Percentiles rank a stretch among this genome's conserved stretches.
phyloP scores from a whole-genome alignment of 2,888 invertebrate species.

The Xylota segnis region DNA sequence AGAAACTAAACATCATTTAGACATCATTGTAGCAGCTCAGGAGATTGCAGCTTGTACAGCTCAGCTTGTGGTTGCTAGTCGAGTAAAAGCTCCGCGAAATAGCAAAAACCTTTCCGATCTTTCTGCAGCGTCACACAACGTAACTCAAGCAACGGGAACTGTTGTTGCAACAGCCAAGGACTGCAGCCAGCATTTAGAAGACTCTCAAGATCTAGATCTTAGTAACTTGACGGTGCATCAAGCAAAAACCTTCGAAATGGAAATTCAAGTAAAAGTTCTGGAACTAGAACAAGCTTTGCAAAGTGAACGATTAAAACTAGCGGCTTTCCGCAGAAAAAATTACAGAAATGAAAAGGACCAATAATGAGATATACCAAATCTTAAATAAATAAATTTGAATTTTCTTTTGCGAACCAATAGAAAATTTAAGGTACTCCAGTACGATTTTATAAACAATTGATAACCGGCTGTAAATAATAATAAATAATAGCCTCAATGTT shows the following conservation, averaged over 20 bases:
- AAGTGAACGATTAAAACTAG: slow-evolving; percentile 93
- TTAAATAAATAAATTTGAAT: not conserved
- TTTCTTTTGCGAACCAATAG: not conserved
- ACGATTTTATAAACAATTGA: no score
- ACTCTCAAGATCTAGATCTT: slow-evolving; percentile 96
- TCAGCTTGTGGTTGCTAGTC: slow-evolving; percentile 97
- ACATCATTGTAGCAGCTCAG: slow-evolving; percentile 97
- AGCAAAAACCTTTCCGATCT: slow-evolving; percentile 92
- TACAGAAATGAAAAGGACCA: slow-evolving; percentile 86
- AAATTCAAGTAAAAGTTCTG: slow-evolving; percentile 96
- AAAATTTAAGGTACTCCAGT: no score
- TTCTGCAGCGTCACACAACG: slow-evolving; percentile 93
- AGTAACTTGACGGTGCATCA: slow-evolving; percentile 95
- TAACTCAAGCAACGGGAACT: slow-evolving; percentile 95
- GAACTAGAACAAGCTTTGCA: slow-evolving; percentile 96
- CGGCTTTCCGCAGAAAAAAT: slow-evolving; percentile 95
- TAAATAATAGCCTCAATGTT: no score
- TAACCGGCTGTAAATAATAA: no score
- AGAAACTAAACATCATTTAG: slow-evolving; percentile 90
- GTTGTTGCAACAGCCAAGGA: slow-evolving; percentile 97
- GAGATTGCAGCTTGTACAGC: slow-evolving; percentile 98
- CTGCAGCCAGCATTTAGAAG: slow-evolving; percentile 93
- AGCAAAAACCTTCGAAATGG: slow-evolving; percentile 98
- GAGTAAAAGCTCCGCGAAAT: slow-evolving; percentile 96
- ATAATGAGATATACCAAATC: not conserved